Base-by-base conservation (phyloP, 2,888 invertebrate genomes). In the Ditula angustiorana region DNA sequence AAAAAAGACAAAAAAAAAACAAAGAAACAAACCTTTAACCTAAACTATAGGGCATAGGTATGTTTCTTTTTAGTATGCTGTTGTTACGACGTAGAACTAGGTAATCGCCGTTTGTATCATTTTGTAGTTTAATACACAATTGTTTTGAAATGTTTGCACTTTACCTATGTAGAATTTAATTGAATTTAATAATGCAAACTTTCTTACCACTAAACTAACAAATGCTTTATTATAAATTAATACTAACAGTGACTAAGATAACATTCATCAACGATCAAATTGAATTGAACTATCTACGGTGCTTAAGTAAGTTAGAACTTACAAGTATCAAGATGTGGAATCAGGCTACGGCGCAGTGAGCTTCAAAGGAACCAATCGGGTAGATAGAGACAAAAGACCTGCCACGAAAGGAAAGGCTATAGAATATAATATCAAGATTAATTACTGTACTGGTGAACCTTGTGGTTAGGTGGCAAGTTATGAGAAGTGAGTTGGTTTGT, bases 361-460 rank as follows among this genome's bases (percentile, higher is more conserved):
- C 55, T 41, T 64, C 53, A 64, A 64, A 64, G 64, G 63, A 63
- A 52, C 63, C 63, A 52, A 64, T 64, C 52, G 64, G 47, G 35
- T 46, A 47, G 53, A 52, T 49, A 64, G 44, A 59, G 59, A 64
- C 64, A 64, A 64, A 64, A 64, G 64, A 64, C 52, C 64, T 37
- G 63, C 63, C 53, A 58, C 53, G 46, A 46, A 58, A 53, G 64
- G 58, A 57, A 37, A 50, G 30, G 52, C 57, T 57, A 63, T 63
- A 63, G 58, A 64, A 59, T 64, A 59, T 59, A 64, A 64, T 59
- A 64, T 64, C 64, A 64, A 64, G 64, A 64, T 64, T 64, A 64
- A 64, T 64, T 64, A 59, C 53, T 24, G 46, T 63, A 52, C 63
- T 44, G 58, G 53, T 37, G 53, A 64, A 53, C 46, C 46, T 59